Conservation (phyloP, 35 echinoderm and acorn worm genomes). For the Amphiura filiformis region DNA sequence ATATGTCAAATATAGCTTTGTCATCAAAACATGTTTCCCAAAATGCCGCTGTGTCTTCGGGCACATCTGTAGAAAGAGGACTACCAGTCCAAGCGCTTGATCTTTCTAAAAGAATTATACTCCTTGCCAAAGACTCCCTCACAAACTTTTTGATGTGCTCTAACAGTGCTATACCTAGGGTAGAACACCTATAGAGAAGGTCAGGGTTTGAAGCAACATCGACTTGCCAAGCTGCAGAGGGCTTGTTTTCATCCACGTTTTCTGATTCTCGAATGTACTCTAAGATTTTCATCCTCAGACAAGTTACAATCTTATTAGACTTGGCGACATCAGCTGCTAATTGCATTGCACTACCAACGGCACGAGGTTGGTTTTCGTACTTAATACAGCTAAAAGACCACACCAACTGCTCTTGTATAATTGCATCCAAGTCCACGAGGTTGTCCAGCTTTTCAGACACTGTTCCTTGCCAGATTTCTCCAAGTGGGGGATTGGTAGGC, state of each 20-base stretch:
- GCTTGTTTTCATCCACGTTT: neutral
- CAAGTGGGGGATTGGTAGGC: neutral
- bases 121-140: conserved; percentile 2
- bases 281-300: conserved; percentile 11
- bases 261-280: conserved; percentile 7
- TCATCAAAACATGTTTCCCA: conserved; percentile 21
- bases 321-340: neutral
- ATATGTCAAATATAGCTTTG: conserved; percentile 9
- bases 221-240: conserved; percentile 7
- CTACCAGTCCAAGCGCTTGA: conserved; percentile 19
- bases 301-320: neutral
- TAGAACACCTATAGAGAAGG: conserved; percentile 25
- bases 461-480: neutral
- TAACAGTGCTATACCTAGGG: neutral
- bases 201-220: conserved; percentile 22
- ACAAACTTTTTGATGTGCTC: conserved; percentile 27
- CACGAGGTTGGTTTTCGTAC: conserved; percentile 9
- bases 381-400: conserved; percentile 36
- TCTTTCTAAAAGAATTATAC: conserved; percentile 21
- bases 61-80: neutral
- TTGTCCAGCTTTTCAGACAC: neutral
- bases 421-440: neutral
- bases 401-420: conserved; percentile 22
- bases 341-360: neutral
- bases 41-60: neutral